Evolutionary conservation across 2,888 invertebrate species (phyloP), one percentile per base, ranked within the genome.

Genomic region (Carcina quercana): DNA sequence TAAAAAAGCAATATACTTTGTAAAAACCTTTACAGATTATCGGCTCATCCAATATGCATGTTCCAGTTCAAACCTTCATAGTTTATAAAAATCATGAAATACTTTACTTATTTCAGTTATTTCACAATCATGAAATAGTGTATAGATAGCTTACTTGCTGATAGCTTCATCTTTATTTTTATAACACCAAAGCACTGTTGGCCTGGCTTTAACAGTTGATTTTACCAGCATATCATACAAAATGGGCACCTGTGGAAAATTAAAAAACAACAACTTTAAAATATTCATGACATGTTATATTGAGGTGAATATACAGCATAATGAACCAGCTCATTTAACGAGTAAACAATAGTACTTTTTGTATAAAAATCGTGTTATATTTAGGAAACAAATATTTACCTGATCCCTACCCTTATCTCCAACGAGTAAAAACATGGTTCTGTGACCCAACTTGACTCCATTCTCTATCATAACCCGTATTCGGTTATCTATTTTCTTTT

Each of bases 141-240:
- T 21, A 4, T 30, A n/a, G n/a, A 65, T 73, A 68, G n/a, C n/a
- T n/a, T 71, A 91, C 92, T 92, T 93, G 76, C 92, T 93, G 45
- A 95, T 95, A 14, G 94, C 94, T 50, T 96, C 89, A 62, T 96
- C 95, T 46, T 88, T 88, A 49, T 89, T 98, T 87, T 99, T 99
- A 72, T 99, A 99, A 68, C 99, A 99, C 99, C 99, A 99, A 6
- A 99, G 78, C 1, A 99, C 96, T 25, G 92, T 92, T 0, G 98
- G 98, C 22, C 98, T 86, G 0, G 97, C 91, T 74, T 96, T 96
- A 0, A 98, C 92, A 29, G 92, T 90, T 1, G 98, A 94, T 79
- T 99, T 99, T 0, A 96, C 92, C 25, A 99, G 79, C 90, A 99
- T 97, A 62, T 99, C 98, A 85, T 99, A 98, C 3, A 99, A 82